These are phyloP conservation scores for Paragorgia papillata DNA, from an alignment of 92 coral and sea anemone species.

Conservation along the genomic window DNA sequence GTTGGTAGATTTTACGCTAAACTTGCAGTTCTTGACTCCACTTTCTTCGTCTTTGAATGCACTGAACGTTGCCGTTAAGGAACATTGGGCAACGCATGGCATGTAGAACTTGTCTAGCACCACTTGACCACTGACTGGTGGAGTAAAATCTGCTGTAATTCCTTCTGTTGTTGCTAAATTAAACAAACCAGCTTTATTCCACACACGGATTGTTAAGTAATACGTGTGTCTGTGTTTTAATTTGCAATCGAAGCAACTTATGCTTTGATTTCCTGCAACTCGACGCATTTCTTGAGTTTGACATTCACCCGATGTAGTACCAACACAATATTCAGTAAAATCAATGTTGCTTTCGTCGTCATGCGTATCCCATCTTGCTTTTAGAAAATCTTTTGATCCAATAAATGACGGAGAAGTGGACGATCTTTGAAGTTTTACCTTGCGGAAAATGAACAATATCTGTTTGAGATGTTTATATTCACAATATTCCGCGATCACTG, in stretches of 20 bases:
- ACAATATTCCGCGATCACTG: no score
- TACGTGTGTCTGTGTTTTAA: conserved; percentile 65
- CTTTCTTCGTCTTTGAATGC: conserved; percentile 74
- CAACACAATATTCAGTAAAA: conserved; percentile 82
- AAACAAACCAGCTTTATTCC: conserved; percentile 82
- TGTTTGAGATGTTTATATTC: background rate
- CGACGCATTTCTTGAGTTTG: conserved; percentile 72
- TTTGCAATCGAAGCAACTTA: conserved; percentile 73
- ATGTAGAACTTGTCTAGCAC: conserved; percentile 39
- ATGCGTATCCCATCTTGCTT: conserved; percentile 73
- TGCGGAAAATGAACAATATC: background rate
- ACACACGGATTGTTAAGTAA: conserved; percentile 73
- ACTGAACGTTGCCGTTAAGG: conserved; percentile 58
- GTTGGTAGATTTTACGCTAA: conserved; percentile 55
- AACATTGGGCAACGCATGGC: conserved; percentile 68
- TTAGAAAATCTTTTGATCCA: conserved; percentile 55
- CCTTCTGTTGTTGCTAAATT: conserved; percentile 58
- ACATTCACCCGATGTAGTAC: conserved; percentile 71
- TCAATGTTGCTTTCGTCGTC: conserved; percentile 73
- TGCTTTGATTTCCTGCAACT: conserved; percentile 57
- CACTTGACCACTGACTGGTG: conserved; percentile 67
- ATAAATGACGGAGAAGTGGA: conserved; percentile 60
- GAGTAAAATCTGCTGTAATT: conserved; percentile 67
- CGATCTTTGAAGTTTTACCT: conserved; percentile 57
- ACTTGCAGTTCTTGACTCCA: conserved; percentile 71